Evolutionary conservation across 2,113 vertebrate species (phyloP).

Genomic region (Hydrochoerus hydrochaeris): DNA sequence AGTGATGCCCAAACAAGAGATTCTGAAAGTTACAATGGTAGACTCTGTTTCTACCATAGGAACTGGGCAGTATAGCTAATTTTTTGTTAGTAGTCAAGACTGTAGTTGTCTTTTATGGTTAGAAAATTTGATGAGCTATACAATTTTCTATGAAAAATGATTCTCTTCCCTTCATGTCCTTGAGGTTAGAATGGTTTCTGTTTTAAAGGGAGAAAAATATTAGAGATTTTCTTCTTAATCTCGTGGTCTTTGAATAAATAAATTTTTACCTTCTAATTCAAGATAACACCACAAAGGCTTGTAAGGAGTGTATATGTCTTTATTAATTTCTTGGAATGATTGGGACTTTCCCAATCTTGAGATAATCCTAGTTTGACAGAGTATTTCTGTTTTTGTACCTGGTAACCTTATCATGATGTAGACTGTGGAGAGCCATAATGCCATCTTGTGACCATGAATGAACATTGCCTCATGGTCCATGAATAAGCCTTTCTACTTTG

Average conservation of each 20-base stretch:
- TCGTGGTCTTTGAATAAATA: neutral
- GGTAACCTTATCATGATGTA: neutral
- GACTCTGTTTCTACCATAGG: neutral
- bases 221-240: neutral
- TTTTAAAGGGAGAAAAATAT: neutral
- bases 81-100: neutral
- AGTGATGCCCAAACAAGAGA: neutral
- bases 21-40: neutral
- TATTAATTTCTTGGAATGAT: neutral
- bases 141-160: neutral
- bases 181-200: neutral
- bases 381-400: neutral
- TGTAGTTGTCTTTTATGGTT: neutral
- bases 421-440: constrained; percentile 37
- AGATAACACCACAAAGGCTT: neutral
- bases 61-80: neutral
- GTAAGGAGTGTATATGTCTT: neutral
- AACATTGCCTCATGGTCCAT: neutral
- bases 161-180: neutral
- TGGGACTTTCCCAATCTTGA: neutral
- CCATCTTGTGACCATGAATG: constrained; percentile 60
- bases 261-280: neutral
- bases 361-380: neutral
- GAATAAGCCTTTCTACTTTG: neutral
- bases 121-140: neutral